These are phyloP conservation scores for Threskiornis aethiopicus DNA, from an alignment of 2,797 vertebrate species.

Conservation along the genomic window DNA sequence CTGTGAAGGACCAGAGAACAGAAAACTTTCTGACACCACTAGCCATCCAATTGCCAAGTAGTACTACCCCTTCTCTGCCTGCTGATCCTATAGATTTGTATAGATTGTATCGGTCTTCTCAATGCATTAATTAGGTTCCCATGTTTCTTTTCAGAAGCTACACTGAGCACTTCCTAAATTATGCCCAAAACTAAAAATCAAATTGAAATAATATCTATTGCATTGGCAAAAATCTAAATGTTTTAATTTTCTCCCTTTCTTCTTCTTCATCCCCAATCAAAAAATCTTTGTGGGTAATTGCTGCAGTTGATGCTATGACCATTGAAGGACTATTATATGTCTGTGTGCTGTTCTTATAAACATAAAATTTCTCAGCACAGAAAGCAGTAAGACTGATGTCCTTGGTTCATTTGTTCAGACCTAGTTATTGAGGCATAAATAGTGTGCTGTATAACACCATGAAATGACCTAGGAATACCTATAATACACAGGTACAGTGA, in stretches of 20 bases:
- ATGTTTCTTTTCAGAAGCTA: neutral
- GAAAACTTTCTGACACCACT: neutral
- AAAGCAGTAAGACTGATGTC: neutral
- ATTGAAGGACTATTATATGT: neutral
- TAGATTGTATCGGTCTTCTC: neutral
- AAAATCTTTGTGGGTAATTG: neutral
- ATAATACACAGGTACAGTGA: neutral
- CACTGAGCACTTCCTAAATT: neutral
- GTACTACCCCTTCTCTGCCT: neutral
- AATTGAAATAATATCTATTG: neutral
- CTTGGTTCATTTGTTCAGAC: neutral
- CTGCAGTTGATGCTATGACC: neutral
- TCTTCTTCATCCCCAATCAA: neutral
- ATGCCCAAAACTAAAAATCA: neutral
- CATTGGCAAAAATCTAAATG: neutral
- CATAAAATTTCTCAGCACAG: neutral
- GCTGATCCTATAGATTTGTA: neutral
- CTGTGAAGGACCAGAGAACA: neutral
- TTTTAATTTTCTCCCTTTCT: neutral
- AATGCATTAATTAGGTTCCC: neutral
- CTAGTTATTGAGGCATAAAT: slow-evolving; percentile 15
- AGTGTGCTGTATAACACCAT: neutral
- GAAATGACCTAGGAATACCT: neutral
- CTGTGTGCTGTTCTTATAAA: neutral
- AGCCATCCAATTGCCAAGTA: neutral